These are phyloP conservation scores for Ditula angustiorana DNA, from an alignment of 2,888 invertebrate species.

Conservation along the genomic window DNA sequence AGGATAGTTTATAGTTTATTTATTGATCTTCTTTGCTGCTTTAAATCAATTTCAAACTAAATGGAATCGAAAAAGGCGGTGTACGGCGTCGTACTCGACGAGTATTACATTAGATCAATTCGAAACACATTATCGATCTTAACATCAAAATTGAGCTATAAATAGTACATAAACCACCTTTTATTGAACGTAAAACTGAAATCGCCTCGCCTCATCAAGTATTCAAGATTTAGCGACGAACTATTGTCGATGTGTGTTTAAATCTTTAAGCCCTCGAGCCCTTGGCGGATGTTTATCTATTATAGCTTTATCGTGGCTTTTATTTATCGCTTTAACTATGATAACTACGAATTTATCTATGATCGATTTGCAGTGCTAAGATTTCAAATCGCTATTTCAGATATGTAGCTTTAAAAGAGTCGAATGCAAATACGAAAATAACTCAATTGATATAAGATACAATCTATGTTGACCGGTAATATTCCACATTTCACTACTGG, in stretches of 20 bases:
- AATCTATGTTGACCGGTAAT: neutral
- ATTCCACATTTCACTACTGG: neutral
- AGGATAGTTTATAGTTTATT: neutral
- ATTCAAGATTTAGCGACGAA: conserved; percentile 51
- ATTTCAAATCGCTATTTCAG: conserved; percentile 11
- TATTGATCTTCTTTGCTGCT: neutral
- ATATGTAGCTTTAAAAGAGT: neutral
- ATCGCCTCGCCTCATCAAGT: conserved; percentile 53
- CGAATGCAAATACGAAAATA: neutral
- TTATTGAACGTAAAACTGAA: conserved; percentile 56
- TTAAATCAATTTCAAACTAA: neutral
- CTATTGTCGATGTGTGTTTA: conserved; percentile 41
- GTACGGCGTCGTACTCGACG: too few relatives aligned
- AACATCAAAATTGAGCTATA: conserved; percentile 54
- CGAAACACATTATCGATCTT: conserved; percentile 49
- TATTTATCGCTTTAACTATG: conserved; percentile 47
- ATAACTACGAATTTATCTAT: conserved; percentile 43
- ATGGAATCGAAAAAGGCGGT: neutral
- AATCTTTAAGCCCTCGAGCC: conserved; percentile 39
- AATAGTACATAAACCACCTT: conserved; percentile 56
- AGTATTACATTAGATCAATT: conserved; percentile 14
- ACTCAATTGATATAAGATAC: neutral
- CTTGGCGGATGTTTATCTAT: conserved; percentile 38
- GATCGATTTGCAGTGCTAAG: conserved; percentile 31
- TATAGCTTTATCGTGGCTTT: conserved; percentile 45